These are phyloP conservation scores for Exephanes ischioxanthus DNA, from an alignment of 2,888 invertebrate species.

Conservation along the genomic window DNA sequence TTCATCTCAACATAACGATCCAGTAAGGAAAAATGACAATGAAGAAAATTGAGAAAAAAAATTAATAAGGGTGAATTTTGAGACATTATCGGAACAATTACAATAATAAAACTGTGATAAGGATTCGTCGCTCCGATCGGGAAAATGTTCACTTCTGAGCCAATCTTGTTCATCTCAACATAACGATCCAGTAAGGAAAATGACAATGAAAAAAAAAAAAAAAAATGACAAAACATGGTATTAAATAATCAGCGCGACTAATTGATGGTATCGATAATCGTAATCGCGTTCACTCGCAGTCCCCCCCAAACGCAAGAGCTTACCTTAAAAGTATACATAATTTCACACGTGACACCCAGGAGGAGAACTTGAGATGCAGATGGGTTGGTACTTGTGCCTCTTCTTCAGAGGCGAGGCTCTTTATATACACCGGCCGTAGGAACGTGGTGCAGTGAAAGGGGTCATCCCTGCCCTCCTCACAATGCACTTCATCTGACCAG, in stretches of 20 bases:
- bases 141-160: not conserved
- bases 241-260: not conserved
- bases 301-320: constrained; percentile 66
- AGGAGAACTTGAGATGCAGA: constrained; percentile 81
- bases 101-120: not conserved
- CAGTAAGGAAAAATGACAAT: not conserved
- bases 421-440: constrained; percentile 83
- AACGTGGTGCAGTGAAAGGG: constrained; percentile 85
- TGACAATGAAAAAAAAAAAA: not conserved
- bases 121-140: not conserved
- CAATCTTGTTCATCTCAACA: not conserved
- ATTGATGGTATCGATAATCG: not conserved
- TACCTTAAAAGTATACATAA: constrained; percentile 83
- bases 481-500: constrained; percentile 83
- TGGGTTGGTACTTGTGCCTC: constrained; percentile 84
- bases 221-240: not conserved
- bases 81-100: not conserved
- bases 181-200: not conserved
- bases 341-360: constrained; percentile 73
- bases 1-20: not conserved
- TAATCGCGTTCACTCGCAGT: constrained; percentile 6
- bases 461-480: constrained; percentile 85
- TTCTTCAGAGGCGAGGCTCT: constrained; percentile 83
- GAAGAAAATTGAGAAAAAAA: not conserved
- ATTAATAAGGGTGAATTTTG: not conserved